phyloP scores from a whole-genome alignment of 2,113 vertebrate genomes.

The Dicaeum eximium region DNA sequence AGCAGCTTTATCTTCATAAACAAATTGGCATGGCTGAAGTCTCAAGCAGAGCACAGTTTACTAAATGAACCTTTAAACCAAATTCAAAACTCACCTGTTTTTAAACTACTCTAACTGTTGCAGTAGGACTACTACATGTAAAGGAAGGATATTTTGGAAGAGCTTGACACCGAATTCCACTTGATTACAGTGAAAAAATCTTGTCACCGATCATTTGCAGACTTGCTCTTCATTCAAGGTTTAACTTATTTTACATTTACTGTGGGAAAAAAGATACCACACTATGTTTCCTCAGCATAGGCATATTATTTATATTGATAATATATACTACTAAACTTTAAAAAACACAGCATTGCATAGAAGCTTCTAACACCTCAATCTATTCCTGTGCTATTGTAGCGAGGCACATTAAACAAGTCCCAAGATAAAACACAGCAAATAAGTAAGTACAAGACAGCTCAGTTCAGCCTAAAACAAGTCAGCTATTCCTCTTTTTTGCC shows the following conservation, averaged over 20 bases:
- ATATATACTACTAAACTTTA: neutral
- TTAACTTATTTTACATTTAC: neutral
- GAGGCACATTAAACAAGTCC: neutral
- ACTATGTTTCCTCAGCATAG: neutral
- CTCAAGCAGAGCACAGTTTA: neutral
- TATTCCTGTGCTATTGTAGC: neutral
- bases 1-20: conserved; percentile 25
- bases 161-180: neutral
- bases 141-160: neutral
- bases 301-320: neutral
- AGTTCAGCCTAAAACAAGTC: neutral
- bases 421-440: neutral
- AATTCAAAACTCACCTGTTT: neutral
- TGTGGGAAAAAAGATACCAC: neutral
- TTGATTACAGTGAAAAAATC: neutral
- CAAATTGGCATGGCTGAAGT: neutral
- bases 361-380: neutral
- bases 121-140: neutral
- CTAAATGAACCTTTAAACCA: neutral
- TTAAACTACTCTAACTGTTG: neutral
- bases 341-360: neutral
- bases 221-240: neutral
- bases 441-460: neutral
- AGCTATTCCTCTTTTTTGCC: neutral
- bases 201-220: neutral